Base-by-base conservation (phyloP, 2,888 invertebrate genomes). In the Drosophila stalkeri region DNA sequence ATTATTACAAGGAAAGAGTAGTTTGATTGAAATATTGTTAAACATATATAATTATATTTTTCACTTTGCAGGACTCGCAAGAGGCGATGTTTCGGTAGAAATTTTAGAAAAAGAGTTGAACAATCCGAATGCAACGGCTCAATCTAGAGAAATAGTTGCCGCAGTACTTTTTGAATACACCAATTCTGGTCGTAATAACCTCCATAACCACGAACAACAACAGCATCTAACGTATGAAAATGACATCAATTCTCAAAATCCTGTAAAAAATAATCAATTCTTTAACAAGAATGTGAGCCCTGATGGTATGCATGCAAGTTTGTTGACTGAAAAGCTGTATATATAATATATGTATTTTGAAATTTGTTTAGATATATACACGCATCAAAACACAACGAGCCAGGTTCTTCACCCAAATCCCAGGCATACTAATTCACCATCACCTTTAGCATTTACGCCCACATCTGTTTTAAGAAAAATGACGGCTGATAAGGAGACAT, bases 381-480 rank as follows among this genome's bases (percentile, higher is more conserved):
- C 56, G 14, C 33, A 35, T 7, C 69, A 56, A 56, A 76, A 57
- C 31, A 20, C 59, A 23, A 14, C 55, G 8, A 71, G 33, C 27
- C 74, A 75, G 46, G 64, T 60, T 8, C 61, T 73, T 12, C 64
- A 56, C 46, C 86, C 82, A 52, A 72, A 72, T 14, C 33, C 82
- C n/a, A 81, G 87, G 11, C 92, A 90, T 63, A 84, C 83, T 33
- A 91, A 91, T 77, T 95, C 95, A 20, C 95, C 95, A 14, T 95
- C 95, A 35, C 97, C 97, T 16, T 94, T 97, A 83, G 96, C 97
- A 27, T 98, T 98, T 93, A 98, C 98, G 0, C 98, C 98, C 69
- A 98, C 98, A 37, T 97, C 98, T 73, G 98, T 98, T 73, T 94
- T 98, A 90, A 95, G 98, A 75, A 98, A 98, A 94, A 98, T 98